Conservation (phyloP, 2,113 vertebrate genomes). For the Actinemys pallida region DNA sequence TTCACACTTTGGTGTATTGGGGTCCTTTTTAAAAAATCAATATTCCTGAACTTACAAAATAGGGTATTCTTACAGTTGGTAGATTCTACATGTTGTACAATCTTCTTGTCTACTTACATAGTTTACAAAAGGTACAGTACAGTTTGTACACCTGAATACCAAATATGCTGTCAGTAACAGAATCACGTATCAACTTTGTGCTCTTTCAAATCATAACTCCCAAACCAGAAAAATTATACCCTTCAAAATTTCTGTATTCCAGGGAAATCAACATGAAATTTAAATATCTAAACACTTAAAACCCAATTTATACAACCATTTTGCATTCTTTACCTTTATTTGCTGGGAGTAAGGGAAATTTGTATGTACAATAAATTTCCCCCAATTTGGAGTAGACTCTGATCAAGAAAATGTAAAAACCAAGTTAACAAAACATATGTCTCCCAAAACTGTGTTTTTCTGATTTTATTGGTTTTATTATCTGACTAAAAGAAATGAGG, state of each 20-base stretch:
- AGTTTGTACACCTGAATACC: constrained; percentile 72
- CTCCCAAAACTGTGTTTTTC: neutral
- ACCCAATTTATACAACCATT: neutral
- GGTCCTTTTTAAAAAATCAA: constrained; percentile 35
- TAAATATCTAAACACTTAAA: neutral
- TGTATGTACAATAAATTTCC: neutral
- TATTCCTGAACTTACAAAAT: constrained; percentile 69
- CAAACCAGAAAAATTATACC: constrained; percentile 25
- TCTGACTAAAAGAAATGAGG: neutral
- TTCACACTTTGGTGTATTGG: constrained; percentile 76
- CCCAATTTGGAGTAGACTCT: neutral
- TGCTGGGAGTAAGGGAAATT: neutral
- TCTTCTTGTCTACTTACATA: constrained; percentile 74
- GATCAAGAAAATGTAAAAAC: neutral
- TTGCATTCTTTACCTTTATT: neutral
- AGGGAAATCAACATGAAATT: constrained; percentile 34
- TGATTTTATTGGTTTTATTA: constrained; percentile 30
- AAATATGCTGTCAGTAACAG: constrained; percentile 28
- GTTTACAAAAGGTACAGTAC: constrained; percentile 72
- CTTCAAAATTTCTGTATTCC: constrained; percentile 2
- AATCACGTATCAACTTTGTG: constrained; percentile 56
- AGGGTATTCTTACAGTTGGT: constrained; percentile 51
- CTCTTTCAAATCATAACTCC: constrained; percentile 62
- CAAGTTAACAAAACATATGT: constrained; percentile 9
- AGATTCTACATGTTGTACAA: constrained; percentile 67